Base-by-base conservation (phyloP, 2,113 vertebrate species). In the Laticauda laticaudata region DNA sequence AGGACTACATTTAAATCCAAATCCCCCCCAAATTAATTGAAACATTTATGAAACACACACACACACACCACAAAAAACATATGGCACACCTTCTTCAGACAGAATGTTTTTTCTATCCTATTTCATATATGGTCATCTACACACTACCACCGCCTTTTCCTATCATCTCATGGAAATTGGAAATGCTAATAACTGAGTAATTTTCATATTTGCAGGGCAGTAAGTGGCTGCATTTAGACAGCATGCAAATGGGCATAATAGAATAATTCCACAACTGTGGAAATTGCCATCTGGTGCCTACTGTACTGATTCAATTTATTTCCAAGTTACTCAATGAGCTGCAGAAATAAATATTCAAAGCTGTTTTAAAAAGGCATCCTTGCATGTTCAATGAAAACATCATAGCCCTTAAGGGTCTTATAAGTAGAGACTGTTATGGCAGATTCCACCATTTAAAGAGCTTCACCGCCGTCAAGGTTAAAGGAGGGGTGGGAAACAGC, bases 181-280 rank as follows among this genome's bases (percentile, higher is more conserved):
- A 21, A 81, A 20, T 21, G 34, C 34, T 81, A 81, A 20, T 81
- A 81, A 81, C 1, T 1, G n/a, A 5, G 1, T 39, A 81, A 81
- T 81, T 39, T 39, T 8, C 34, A 88, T 93, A 92, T 90, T 61
- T 94, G 92, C 89, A 94, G 94, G 90, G 92, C 92, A 94, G 94
- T 45, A 93, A 93, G 61, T 61, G 91, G 54, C 26, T 90, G 94
- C 96, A 94, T 94, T 94, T 91, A 93, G 94, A 89, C 0, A 93
- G 93, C 88, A 92, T 81, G 89, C 75, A 93, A 89, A 94, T 92
- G 92, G 93, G 93, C 86, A 93, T 61, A 59, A 88, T 12, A n/a
- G 5, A 53, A 88, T 92, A 95, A 59, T 48, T 94, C 64, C 5
- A 1, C 11, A 89, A 94, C 53, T 56, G 86, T 92, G 45, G 81